Base-by-base conservation (phyloP, 2,888 invertebrate species). In the Amphipoea lucens region DNA sequence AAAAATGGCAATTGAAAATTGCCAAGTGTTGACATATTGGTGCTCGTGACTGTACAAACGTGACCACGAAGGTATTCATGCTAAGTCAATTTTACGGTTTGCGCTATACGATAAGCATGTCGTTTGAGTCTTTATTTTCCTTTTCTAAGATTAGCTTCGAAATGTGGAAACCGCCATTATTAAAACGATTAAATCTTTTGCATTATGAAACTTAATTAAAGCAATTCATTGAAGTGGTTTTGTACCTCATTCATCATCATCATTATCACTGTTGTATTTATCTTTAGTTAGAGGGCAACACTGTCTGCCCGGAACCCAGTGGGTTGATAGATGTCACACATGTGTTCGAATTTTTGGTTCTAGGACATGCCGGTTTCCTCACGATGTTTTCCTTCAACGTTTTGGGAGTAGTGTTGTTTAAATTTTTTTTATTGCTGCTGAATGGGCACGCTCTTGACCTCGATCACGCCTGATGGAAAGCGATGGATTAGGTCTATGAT, bases 81-180 rank as follows among this genome's bases (percentile, higher is more conserved):
- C 14, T 65, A 65, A 45, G 73, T 57, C 40, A 79, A 79, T 79
- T 79, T 67, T 54, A 81, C 74, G 79, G 74, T 82, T 20, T 42
- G 0, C 20, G 17, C 66, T 17, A n/a, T 11, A 20, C 82, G 79
- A 79, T 79, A 79, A 79, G 82, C 66, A 29, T 42, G 4, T 60
- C 60, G 51, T 9, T 17, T 1, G 4, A 62, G 29, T 62, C 66
- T 60, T 67, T 67, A 51, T 82, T 74, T 67, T 74, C n/a, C 29
- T 60, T 42, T 74, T 74, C 66, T 57, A 73, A 81, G 36, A 81
- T 81, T 79, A 74, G 66, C 51, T 42, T 9, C 4, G 20, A 62
- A 74, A 51, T 42, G 69, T 62, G 48, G 60, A 51, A 74, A 74
- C n/a, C 12, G 7, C 6, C 17, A n/a, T 42, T 6, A n/a, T 42